Conservation (phyloP, 1,140 invertebrate genomes). For the Drosophila novamexicana region DNA sequence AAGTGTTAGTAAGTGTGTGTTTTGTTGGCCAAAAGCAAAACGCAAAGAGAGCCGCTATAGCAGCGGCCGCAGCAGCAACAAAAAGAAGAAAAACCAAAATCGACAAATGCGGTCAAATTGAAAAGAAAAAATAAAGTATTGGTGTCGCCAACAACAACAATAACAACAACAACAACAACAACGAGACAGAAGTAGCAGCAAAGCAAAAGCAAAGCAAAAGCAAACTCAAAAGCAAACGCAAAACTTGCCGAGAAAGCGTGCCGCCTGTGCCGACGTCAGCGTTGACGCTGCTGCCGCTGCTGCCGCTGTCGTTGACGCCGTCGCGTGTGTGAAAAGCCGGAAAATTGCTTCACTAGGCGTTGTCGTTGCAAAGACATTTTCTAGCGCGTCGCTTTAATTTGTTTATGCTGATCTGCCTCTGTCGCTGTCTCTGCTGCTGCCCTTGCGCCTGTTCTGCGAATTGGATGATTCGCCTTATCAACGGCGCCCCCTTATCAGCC, state of each 20-base stretch:
- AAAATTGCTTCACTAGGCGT: constrained; percentile 70
- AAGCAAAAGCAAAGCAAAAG: constrained; percentile 39
- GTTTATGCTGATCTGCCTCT: constrained; percentile 51
- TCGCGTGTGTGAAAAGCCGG: constrained; percentile 63
- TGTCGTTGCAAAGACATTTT: constrained; percentile 54
- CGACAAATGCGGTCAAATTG: constrained; percentile 80
- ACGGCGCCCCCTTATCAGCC: constrained; percentile 39
- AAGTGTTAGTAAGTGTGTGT: constrained; percentile 46
- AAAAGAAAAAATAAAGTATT: constrained; percentile 74
- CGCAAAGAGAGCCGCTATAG: constrained; percentile 65
- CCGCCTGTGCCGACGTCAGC: constrained; percentile 41
- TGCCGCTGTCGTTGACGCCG: constrained; percentile 12
- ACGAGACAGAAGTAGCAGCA: neutral
- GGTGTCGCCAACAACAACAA: constrained; percentile 39
- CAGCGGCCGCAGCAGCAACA: constrained; percentile 41
- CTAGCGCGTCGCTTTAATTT: constrained; percentile 40
- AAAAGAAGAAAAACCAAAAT: constrained; percentile 65
- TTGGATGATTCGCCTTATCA: constrained; percentile 33
- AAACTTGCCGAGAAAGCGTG: constrained; percentile 66
- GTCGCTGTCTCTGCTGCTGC: neutral
- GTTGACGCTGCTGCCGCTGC: constrained; percentile 16
- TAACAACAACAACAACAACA: constrained; percentile 24
- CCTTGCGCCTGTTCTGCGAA: constrained; percentile 27
- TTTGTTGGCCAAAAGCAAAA: constrained; percentile 57
- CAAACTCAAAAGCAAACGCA: constrained; percentile 41